Percentiles rank a stretch among this genome's conserved stretches.
Evolutionary conservation across 1,140 invertebrate species (phyloP).

Genomic region (Brachionus sp.): DNA sequence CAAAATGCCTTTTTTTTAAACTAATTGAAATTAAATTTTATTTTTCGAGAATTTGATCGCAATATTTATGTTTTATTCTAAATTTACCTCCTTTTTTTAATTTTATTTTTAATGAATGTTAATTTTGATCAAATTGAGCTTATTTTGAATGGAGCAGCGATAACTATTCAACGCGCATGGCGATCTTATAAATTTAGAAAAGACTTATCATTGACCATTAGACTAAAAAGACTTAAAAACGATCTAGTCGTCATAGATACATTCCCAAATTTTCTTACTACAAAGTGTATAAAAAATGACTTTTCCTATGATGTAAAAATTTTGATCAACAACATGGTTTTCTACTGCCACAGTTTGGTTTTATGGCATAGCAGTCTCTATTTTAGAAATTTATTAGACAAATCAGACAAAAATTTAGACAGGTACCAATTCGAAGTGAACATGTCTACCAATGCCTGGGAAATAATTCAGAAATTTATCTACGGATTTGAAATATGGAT

Average conservation of each 20-base stretch:
- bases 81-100: constrained; percentile 41
- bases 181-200: constrained; percentile 12
- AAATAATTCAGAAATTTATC: constrained; percentile 20
- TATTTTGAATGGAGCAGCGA: constrained; percentile 1
- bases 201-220: neutral
- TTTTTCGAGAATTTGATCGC: neutral
- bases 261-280: neutral
- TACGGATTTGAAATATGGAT: neutral
- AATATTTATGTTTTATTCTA: neutral
- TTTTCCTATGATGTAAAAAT: constrained; percentile 17
- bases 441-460: neutral
- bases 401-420: neutral
- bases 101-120: constrained; percentile 22
- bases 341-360: constrained; percentile 8
- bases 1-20: too few relatives aligned
- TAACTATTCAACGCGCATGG: constrained; percentile 6
- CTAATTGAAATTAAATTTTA: neutral
- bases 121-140: neutral
- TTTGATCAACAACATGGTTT: neutral
- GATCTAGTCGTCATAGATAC: neutral
- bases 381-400: constrained; percentile 2
- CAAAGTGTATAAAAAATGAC: neutral
- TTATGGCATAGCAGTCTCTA: neutral
- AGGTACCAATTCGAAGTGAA: neutral
- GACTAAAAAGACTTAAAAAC: neutral